Base-by-base conservation (phyloP, 2,888 invertebrate species). In the Hirtodrosophila trivittata region DNA sequence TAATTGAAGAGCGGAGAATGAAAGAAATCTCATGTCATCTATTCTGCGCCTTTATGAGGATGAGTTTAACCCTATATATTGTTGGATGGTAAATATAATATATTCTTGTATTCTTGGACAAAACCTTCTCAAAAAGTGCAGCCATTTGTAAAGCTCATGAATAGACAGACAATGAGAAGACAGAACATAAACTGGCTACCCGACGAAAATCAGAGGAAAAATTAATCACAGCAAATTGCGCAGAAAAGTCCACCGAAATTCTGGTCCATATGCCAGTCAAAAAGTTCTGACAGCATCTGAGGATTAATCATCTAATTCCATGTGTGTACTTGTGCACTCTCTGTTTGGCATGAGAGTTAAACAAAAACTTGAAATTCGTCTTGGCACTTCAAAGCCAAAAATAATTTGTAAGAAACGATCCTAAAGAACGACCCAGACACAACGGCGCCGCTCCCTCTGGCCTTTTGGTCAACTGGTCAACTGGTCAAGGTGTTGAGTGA, bases 191-290 rank as follows among this genome's bases (percentile, higher is more conserved):
- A 37, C 33, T 52, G 32, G 26, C 42, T 45, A 30, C 28, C 30
- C 13, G 45, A 63, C 28, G 41, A 60, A 76, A 77, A 73, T 86
- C 73, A 62, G 64, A 82, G 18, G 78, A 68, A 78, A 54, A 85
- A 82, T 85, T 85, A 83, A 83, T 82, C 83, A 85, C 66, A 78
- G 76, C 83, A 82, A 83, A 87, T 87, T 87, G 81, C 85, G 87
- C 86, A 83, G 68, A 77, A 81, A 84, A 85, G 68, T 30, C 65
- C 59, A 77, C 77, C 78, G 56, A 65, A 77, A 68, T 55, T 50
- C 57, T 50, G 49, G 47, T 64, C 55, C 56, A 60, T 30, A 50
- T 42, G 47, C 43, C 57, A 64, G 69, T 66, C 64, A 66, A 62
- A 60, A 66, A 72, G 38, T 60, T 65, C 78, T 77, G 75, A 75